phyloP scores from a whole-genome alignment of 1,140 invertebrate genomes.

The Zaprionus africanus region DNA sequence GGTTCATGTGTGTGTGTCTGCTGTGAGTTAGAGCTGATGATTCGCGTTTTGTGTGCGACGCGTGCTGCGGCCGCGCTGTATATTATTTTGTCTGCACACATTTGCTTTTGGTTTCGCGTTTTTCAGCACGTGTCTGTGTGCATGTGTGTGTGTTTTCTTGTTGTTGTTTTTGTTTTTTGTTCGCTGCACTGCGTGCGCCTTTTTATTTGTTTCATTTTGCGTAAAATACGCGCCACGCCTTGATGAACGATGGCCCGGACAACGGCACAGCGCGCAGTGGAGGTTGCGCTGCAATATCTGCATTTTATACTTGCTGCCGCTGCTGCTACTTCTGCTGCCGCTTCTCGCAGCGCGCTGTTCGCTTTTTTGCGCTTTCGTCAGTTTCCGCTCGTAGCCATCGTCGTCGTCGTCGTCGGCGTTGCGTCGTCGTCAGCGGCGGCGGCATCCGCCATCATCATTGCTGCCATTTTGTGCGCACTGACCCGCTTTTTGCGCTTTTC shows the following conservation, averaged over 20 bases:
- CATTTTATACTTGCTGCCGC: constrained; percentile 61
- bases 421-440: constrained; percentile 48
- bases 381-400: constrained; percentile 46
- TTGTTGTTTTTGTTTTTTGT: constrained; percentile 27
- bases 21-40: constrained; percentile 41
- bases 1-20: neutral
- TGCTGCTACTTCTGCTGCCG: neutral
- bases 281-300: constrained; percentile 66
- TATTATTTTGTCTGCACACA: constrained; percentile 59
- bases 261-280: constrained; percentile 1
- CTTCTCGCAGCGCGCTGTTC: neutral
- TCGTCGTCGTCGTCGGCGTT: constrained; percentile 43
- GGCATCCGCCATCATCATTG: constrained; percentile 75
- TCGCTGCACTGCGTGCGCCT: constrained; percentile 8
- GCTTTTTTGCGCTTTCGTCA: constrained; percentile 63
- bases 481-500: constrained; percentile 78
- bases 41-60: constrained; percentile 33
- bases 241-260: constrained; percentile 39
- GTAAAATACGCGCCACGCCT: constrained; percentile 60
- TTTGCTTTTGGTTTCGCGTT: constrained; percentile 24
- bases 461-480: constrained; percentile 77
- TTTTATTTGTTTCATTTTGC: constrained; percentile 68
- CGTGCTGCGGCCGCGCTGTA: constrained; percentile 34
- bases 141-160: constrained; percentile 1
- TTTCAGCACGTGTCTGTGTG: neutral